Evolutionary conservation across 2,797 vertebrate genomes (phyloP).

Genomic region (Gobio occitaniae): DNA sequence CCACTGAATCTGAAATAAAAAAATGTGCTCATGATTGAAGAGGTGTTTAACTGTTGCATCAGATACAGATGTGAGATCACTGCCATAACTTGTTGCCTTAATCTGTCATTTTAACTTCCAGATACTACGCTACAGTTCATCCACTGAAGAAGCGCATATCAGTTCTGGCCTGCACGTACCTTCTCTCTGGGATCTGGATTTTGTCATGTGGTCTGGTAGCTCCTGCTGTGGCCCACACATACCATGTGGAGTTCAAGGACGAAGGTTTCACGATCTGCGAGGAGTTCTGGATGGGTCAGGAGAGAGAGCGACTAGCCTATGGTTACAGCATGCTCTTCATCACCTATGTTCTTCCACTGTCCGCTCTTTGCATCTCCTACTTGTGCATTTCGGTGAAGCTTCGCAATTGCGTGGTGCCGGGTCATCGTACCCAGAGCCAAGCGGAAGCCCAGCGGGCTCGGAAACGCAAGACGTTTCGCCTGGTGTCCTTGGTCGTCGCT

Average conservation of each 20-base stretch:
- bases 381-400: slow-evolving; percentile 88
- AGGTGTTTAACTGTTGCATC: background rate
- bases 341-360: slow-evolving; percentile 88
- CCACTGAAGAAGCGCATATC: slow-evolving; percentile 88
- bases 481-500: slow-evolving; percentile 85
- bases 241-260: slow-evolving; percentile 86
- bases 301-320: slow-evolving; percentile 81
- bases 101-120: slow-evolving; percentile 55
- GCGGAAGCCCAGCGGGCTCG: slow-evolving; percentile 80
- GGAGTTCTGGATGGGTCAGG: slow-evolving; percentile 89
- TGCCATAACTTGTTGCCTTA: background rate
- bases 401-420: slow-evolving; percentile 84
- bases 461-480: slow-evolving; percentile 87
- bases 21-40: background rate
- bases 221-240: slow-evolving; percentile 87
- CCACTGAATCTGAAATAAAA: background rate
- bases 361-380: slow-evolving; percentile 86
- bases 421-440: slow-evolving; percentile 85
- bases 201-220: slow-evolving; percentile 85
- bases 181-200: slow-evolving; percentile 87
- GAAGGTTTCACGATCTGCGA: slow-evolving; percentile 90
- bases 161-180: slow-evolving; percentile 80
- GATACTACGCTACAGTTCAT: slow-evolving; percentile 89
- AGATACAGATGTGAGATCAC: background rate
- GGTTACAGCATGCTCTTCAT: slow-evolving; percentile 87